Evolutionary conservation across 2,888 invertebrate species (phyloP), one percentile per base, ranked within the genome.

Genomic region (Campaea margaritaria): DNA sequence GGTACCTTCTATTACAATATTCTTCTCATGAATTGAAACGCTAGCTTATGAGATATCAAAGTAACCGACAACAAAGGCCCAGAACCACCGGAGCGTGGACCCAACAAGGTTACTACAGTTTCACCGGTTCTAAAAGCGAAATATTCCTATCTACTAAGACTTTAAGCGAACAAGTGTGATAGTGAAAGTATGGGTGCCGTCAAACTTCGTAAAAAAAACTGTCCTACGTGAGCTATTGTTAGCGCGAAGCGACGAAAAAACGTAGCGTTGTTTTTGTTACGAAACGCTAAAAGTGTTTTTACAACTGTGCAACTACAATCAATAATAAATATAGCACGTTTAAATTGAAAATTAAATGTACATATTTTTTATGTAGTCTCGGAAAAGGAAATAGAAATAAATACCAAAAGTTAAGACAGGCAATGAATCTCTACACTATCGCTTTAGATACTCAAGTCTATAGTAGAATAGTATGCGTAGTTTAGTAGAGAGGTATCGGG

Each of bases 61-160:
- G 74, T 73, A 70, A 74, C 68, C 73, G 72, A 69, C 76, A 79
- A 78, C 75, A 73, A 75, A 78, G 76, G 73, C 75, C 65, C 70
- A 69, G 55, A 72, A 49, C 58, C 83, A 77, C 65, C 85, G 70
- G 73, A 82, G 78, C 85, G 82, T 85, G 77, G 44, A 74, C n/a
- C 21, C 14, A 11, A 39, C 86, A 86, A 86, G 86, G 86, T 83
- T 81, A 76, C 73, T 76, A 75, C 69, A 69, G 78, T 81, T 85
- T 82, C 85, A 80, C 81, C 77, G 76, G 78, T 72, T 76, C 65
- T 58, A 62, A 68, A 57, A 66, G 62, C 62, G 58, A 68, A 21
- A 61, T 48, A 14, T 31, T 69, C 72, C 72, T 76, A 67, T 67
- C 65, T 66, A 76, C 76, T 67, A 16, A 43, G 43, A 51, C 67